These are phyloP conservation scores for Salvelinus sp. DNA, from an alignment of 2,113 vertebrate species.

Conservation along the genomic window DNA sequence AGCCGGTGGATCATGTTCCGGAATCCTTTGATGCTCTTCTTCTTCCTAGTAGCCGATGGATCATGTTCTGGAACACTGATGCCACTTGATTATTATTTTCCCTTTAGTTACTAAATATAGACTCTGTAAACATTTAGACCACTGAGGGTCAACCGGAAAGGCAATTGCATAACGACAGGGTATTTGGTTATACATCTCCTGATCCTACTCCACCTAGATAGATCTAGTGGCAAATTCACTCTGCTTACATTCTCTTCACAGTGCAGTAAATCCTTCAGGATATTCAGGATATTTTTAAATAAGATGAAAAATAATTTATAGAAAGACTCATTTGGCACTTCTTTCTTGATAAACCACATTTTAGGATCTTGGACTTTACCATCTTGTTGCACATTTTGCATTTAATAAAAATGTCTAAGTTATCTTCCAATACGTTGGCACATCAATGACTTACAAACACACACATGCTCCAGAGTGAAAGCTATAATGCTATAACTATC, in stretches of 20 bases:
- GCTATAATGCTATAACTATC: slow-evolving; percentile 30
- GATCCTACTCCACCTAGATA: slow-evolving; percentile 19
- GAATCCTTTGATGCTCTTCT: too few species aligned
- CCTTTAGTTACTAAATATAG: slow-evolving; percentile 46
- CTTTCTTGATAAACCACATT: slow-evolving; percentile 21
- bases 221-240: too few species aligned
- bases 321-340: slow-evolving; percentile 62
- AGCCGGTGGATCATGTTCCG: too few species aligned
- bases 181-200: slow-evolving; percentile 42
- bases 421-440: slow-evolving; percentile 1
- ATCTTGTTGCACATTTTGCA: slow-evolving; percentile 8
- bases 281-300: slow-evolving; percentile 38
- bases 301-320: background rate
- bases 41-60: slow-evolving; percentile 50
- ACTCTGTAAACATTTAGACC: slow-evolving; percentile 49
- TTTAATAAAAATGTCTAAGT: background rate
- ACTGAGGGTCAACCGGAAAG: slow-evolving; percentile 35
- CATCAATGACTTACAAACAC: background rate
- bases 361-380: background rate
- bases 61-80: slow-evolving; percentile 14
- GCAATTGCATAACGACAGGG: slow-evolving; percentile 24
- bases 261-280: slow-evolving; percentile 14
- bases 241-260: background rate
- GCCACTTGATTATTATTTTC: slow-evolving; percentile 26
- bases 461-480: slow-evolving; percentile 33